These are phyloP conservation scores for Chiloscyllium plagiosum DNA, from an alignment of 2,113 vertebrate genomes.

Conservation along the genomic window DNA sequence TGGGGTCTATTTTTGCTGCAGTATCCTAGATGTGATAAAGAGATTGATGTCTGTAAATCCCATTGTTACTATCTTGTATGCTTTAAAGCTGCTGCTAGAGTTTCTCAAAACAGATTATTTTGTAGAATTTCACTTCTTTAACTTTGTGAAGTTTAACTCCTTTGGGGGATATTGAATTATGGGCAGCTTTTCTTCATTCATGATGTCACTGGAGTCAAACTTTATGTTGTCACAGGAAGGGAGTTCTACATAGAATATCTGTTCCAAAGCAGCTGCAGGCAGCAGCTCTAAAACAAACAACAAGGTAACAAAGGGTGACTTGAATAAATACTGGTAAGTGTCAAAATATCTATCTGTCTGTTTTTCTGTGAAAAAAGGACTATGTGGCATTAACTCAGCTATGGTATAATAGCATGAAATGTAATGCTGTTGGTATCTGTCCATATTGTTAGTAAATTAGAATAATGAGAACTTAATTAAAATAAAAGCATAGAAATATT, in stretches of 20 bases:
- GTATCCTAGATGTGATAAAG: not conserved
- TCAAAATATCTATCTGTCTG: not conserved
- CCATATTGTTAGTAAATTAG: not conserved
- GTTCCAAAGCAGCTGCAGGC: not conserved
- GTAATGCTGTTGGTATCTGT: not conserved
- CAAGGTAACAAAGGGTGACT: constrained; percentile 2
- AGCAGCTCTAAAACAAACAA: not conserved
- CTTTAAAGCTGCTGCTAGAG: not conserved
- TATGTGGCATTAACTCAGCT: not conserved
- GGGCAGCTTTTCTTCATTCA: constrained; percentile 22
- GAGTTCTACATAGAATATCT: constrained; percentile 32
- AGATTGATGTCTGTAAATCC: not conserved
- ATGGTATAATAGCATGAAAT: not conserved
- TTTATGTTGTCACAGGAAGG: constrained; percentile 29
- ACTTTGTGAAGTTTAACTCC: not conserved
- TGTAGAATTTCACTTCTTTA: not conserved
- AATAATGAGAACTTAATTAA: not conserved
- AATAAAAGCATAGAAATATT: not conserved
- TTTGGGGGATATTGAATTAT: not conserved
- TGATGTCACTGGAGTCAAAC: constrained; percentile 32
- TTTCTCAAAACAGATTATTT: not conserved
- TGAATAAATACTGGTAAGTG: constrained; percentile 15
- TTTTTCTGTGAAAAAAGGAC: not conserved
- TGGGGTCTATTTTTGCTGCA: not conserved
- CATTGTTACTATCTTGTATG: not conserved